phyloP scores from a whole-genome alignment of 2,888 invertebrate genomes.

The Lithophane semibrunnea region DNA sequence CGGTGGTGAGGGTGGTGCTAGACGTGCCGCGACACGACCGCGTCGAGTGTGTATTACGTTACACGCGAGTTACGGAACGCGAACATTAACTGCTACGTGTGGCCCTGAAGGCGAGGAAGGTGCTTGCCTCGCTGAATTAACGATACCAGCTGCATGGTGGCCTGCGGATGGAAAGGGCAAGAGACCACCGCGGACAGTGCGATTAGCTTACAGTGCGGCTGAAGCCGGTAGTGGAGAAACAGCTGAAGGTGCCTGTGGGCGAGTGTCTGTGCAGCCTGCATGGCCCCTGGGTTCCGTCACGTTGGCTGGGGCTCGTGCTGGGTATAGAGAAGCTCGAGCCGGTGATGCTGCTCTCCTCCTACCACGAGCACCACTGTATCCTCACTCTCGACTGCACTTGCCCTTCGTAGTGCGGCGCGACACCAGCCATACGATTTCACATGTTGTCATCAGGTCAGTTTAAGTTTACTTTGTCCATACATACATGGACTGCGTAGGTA shows the following conservation, averaged over 20 bases:
- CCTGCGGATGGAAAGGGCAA: constrained; percentile 91
- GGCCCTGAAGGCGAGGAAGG: constrained; percentile 98
- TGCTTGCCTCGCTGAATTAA: constrained; percentile 96
- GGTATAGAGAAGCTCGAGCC: constrained; percentile 95
- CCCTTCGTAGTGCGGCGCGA: constrained; percentile 96
- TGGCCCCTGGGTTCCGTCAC: constrained; percentile 93
- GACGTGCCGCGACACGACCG: constrained; percentile 92
- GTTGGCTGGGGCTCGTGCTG: constrained; percentile 94
- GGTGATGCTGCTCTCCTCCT: constrained; percentile 96
- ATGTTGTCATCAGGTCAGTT: constrained; percentile 95
- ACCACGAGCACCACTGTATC: constrained; percentile 97
- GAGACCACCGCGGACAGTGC: constrained; percentile 93
- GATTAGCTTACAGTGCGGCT: constrained; percentile 96
- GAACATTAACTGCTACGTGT: constrained; percentile 95
- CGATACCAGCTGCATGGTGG: constrained; percentile 98
- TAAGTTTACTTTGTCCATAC: not conserved
- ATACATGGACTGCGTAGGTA: not conserved
- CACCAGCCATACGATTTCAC: constrained; percentile 92
- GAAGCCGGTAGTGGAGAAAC: constrained; percentile 94
- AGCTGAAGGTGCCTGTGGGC: constrained; percentile 93
- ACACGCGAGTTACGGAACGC: constrained; percentile 92
- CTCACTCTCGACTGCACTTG: constrained; percentile 96
- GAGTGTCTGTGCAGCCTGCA: constrained; percentile 92
- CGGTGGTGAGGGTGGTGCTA: constrained; percentile 95
- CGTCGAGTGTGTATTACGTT: constrained; percentile 95